These are phyloP conservation scores for Mantis religiosa DNA, from an alignment of 2,888 invertebrate genomes.

Conservation along the genomic window DNA sequence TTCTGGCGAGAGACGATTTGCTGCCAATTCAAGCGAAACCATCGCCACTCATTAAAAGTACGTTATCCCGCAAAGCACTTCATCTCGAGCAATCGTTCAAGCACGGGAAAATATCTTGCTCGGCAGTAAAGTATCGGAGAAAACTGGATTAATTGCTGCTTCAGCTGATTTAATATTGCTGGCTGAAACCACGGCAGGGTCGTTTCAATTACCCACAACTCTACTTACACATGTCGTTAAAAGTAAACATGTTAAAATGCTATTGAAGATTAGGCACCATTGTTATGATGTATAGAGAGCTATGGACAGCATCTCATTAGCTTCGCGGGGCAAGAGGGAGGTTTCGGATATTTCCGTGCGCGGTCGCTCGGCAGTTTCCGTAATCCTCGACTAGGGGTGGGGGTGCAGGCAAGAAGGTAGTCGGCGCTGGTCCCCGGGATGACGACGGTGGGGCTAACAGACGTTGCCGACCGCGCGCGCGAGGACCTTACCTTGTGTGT, in stretches of 20 bases:
- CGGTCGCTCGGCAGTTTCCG: not conserved
- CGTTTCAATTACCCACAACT: not conserved
- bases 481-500: not conserved
- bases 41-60: too few species aligned
- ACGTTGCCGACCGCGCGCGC: not conserved
- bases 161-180: too few species aligned
- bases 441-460: not conserved
- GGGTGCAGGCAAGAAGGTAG: not conserved
- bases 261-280: not conserved
- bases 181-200: too few species aligned
- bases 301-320: conserved; percentile 5
- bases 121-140: not conserved
- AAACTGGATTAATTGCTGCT: not conserved
- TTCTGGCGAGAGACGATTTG: too few species aligned
- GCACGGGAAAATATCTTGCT: not conserved
- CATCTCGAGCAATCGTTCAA: not conserved
- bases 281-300: not conserved
- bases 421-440: not conserved
- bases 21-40: too few species aligned
- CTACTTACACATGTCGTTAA: not conserved
- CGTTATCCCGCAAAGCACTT: too few species aligned
- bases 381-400: not conserved
- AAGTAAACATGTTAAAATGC: not conserved
- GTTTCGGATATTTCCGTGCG: not conserved
- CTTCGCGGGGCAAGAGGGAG: too few species aligned